Conservation (phyloP, 1,140 invertebrate species). For the Apis cerana region DNA sequence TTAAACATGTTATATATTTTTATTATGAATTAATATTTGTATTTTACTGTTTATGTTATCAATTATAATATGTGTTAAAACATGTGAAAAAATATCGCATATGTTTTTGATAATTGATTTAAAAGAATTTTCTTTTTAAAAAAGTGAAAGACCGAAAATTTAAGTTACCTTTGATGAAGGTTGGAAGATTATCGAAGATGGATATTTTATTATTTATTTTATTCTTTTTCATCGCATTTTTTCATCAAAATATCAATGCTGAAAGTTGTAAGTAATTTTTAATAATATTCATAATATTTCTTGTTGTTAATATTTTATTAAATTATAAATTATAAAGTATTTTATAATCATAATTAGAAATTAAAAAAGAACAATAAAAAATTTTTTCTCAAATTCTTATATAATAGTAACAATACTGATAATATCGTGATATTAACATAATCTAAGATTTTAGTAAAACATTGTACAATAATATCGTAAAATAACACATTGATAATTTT, state of each 20-base stretch:
- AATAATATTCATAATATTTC: neutral
- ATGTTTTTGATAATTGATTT: neutral
- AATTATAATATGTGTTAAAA: neutral
- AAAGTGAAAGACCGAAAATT: neutral
- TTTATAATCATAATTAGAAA: too few species aligned
- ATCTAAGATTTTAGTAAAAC: neutral
- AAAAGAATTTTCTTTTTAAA: neutral
- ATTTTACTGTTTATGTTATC: neutral
- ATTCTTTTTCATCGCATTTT: slow-evolving; percentile 8
- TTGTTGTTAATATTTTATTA: neutral
- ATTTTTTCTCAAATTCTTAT: neutral
- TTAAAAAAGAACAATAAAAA: neutral
- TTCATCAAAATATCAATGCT: slow-evolving; percentile 1
- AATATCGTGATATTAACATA: neutral
- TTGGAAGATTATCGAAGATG: slow-evolving; percentile 20
- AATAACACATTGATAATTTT: neutral
- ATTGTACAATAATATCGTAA: too few species aligned
- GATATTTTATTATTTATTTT: neutral
- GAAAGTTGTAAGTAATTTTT: slow-evolving; percentile 48
- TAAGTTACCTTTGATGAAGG: neutral
- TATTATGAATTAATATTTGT: neutral
- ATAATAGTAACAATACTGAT: neutral
- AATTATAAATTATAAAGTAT: neutral
- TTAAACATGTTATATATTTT: neutral
- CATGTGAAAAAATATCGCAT: neutral